Percentiles rank a stretch among this genome's conserved stretches.
These are phyloP conservation scores for Helostoma temminkii DNA, from an alignment of 2,797 vertebrate genomes.

Conservation along the genomic window DNA sequence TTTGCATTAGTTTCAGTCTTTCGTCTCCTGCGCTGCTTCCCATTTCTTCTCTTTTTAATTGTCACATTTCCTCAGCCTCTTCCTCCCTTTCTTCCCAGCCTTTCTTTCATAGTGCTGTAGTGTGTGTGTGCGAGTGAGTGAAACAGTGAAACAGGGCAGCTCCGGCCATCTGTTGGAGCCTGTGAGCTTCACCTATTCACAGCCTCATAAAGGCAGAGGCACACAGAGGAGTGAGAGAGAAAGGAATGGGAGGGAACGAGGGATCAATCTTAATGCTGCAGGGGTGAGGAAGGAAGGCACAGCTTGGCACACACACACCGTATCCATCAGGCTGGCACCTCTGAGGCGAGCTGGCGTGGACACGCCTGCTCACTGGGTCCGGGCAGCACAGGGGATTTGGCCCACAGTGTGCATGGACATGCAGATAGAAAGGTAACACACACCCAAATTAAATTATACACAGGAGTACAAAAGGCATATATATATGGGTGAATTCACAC, in stretches of 20 bases:
- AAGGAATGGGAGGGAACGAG: constrained; percentile 77
- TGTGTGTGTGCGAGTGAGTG: constrained; percentile 17
- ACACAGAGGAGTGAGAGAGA: constrained; percentile 73
- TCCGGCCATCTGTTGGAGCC: constrained; percentile 84
- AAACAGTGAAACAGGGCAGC: constrained; percentile 73
- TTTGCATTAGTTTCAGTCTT: constrained; percentile 53
- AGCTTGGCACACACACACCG: constrained; percentile 73
- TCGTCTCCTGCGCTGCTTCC: constrained; percentile 33
- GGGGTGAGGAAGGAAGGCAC: constrained; percentile 67
- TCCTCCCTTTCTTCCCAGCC: constrained; percentile 40
- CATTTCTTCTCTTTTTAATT: constrained; percentile 48
- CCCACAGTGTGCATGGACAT: constrained; percentile 51
- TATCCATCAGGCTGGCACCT: constrained; percentile 81
- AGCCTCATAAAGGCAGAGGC: constrained; percentile 79
- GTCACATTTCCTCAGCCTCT: constrained; percentile 53
- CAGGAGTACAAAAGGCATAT: constrained; percentile 37
- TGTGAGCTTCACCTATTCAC: constrained; percentile 83
- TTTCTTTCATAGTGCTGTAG: constrained; percentile 71
- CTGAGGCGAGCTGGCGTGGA: constrained; percentile 65
- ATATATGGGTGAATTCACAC: constrained; percentile 34
- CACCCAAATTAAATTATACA: constrained; percentile 58
- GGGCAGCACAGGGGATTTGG: constrained; percentile 54
- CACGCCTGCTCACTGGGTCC: constrained; percentile 65
- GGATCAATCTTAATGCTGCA: constrained; percentile 77
- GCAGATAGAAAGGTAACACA: constrained; percentile 55